These are phyloP conservation scores for Sitta carolinensis DNA, from an alignment of 2,797 vertebrate species.

Conservation along the genomic window DNA sequence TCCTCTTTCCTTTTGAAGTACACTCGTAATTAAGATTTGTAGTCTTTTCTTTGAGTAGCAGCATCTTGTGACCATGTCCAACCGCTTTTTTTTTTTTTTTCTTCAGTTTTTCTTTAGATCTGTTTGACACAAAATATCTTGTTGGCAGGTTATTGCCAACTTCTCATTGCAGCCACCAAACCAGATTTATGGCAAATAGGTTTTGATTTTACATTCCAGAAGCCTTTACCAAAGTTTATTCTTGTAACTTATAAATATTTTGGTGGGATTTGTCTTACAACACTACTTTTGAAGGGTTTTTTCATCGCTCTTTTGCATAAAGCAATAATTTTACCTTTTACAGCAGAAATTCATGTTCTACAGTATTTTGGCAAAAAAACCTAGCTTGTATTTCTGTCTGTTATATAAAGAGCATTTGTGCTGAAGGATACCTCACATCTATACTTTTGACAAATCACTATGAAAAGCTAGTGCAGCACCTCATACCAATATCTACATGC, in stretches of 20 bases:
- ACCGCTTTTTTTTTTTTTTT: background rate
- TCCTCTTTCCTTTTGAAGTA: background rate
- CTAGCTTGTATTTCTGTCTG: background rate
- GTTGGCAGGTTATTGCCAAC: background rate
- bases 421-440: background rate
- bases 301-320: background rate
- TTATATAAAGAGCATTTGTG: background rate
- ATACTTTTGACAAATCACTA: background rate
- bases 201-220: background rate
- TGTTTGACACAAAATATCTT: background rate
- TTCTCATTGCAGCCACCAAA: background rate
- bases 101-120: background rate
- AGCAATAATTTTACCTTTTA: background rate
- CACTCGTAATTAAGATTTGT: background rate
- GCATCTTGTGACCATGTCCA: background rate
- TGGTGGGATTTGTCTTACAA: background rate
- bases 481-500: background rate
- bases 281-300: background rate
- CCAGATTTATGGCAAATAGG: background rate
- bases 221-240: background rate
- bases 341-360: background rate
- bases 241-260: background rate
- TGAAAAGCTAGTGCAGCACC: background rate
- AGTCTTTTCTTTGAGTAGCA: background rate
- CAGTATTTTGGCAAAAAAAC: background rate